phyloP scores from a whole-genome alignment of 2,797 vertebrate species.

The Malacoraja senta region DNA sequence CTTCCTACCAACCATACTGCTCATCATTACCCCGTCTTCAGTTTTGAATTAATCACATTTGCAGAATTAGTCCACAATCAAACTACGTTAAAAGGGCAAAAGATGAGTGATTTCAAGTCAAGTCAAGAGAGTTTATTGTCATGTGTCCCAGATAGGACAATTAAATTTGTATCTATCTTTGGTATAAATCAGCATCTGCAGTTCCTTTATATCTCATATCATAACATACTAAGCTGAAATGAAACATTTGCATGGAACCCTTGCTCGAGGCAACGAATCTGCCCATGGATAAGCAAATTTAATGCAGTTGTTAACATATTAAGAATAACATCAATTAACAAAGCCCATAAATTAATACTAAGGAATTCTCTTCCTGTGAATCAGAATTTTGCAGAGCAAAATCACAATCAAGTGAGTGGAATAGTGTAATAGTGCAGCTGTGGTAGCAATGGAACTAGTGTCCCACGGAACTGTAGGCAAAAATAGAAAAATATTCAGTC shows the following conservation, averaged over 20 bases:
- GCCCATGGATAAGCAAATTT: background rate
- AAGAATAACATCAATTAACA: background rate
- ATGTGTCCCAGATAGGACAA: too few relatives aligned
- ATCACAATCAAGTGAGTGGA: background rate
- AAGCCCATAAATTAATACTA: background rate
- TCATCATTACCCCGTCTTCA: too few relatives aligned
- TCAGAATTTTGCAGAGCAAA: background rate
- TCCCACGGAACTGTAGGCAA: too few relatives aligned
- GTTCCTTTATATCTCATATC: background rate
- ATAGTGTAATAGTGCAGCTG: background rate
- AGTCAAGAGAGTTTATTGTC: too few relatives aligned
- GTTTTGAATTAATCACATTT: too few relatives aligned
- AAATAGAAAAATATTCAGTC: background rate
- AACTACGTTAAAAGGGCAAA: too few relatives aligned
- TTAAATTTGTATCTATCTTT: too few relatives aligned
- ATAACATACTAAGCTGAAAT: background rate
- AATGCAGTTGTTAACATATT: slow-evolving; percentile 15
- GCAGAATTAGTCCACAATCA: too few relatives aligned
- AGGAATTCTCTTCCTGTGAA: background rate
- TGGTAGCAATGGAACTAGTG: background rate
- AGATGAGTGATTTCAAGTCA: too few relatives aligned
- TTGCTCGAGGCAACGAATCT: background rate
- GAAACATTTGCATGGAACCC: background rate
- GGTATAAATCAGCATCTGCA: too few relatives aligned
- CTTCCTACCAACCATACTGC: too few relatives aligned